Evolutionary conservation across 2,113 vertebrate species (phyloP).

Genomic region (Podocnemis expansa): DNA sequence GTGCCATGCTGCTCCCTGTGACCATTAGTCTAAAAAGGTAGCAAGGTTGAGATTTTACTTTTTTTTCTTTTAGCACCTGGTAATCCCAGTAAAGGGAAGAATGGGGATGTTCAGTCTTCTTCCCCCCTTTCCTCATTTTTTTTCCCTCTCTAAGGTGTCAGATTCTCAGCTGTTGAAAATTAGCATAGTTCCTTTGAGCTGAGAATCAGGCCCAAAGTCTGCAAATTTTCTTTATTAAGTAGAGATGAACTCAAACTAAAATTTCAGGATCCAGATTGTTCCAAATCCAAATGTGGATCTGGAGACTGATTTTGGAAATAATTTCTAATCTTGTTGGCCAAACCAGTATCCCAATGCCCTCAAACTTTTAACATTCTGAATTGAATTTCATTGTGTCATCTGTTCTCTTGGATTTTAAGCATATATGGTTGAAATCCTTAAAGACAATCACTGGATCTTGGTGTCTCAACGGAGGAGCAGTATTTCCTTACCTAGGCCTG

Average conservation of each 20-base stretch:
- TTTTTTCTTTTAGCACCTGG: background rate
- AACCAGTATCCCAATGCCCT: background rate
- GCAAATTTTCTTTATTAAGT: background rate
- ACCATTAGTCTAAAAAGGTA: background rate
- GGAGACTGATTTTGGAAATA: constrained; percentile 5
- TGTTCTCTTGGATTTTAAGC: background rate
- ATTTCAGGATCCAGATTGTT: background rate
- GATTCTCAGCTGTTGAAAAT: background rate
- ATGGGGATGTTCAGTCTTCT: background rate
- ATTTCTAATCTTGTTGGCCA: background rate
- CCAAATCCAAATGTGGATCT: constrained; percentile 1
- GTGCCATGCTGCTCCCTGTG: background rate
- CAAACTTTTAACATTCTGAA: background rate
- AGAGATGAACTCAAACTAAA: background rate
- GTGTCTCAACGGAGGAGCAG: background rate
- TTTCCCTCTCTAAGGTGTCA: background rate
- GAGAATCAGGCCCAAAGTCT: background rate
- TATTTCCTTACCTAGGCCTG: background rate
- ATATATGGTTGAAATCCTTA: background rate
- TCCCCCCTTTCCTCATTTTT: background rate
- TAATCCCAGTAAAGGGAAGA: background rate
- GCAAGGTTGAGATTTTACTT: background rate
- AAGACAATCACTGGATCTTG: background rate
- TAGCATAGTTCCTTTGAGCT: background rate
- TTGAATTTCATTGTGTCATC: background rate